A percentile compares a stretch with the other conserved stretches of the same genome.
Conservation (phyloP, 1,140 invertebrate species). For the Trichogramma pretiosum region DNA sequence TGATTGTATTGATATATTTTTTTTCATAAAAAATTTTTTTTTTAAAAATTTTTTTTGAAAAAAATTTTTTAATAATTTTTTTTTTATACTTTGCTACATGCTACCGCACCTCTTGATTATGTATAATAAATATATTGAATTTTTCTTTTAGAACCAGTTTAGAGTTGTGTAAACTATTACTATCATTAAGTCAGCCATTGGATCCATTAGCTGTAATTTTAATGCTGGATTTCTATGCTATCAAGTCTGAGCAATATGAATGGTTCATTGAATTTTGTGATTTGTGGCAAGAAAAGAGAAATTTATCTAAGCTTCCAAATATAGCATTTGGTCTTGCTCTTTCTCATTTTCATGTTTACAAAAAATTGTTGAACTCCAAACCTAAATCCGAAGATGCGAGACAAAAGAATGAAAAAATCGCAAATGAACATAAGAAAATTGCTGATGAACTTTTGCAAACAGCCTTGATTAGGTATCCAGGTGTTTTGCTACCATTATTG, state of each 20-base stretch:
- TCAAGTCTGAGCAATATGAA: constrained; percentile 70
- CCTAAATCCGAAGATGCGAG: no score
- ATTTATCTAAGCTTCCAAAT: constrained; percentile 76
- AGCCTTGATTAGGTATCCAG: constrained; percentile 78
- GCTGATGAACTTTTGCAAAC: constrained; percentile 63
- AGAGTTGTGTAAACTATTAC: constrained; percentile 67
- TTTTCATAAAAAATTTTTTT: not conserved
- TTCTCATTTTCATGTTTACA: constrained; percentile 56
- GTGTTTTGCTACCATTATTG: constrained; percentile 60
- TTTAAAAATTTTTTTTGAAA: not conserved
- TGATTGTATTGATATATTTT: constrained; percentile 5
- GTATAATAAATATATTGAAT: constrained; percentile 5
- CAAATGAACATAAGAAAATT: constrained; percentile 28
- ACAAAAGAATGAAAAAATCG: no score
- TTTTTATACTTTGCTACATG: not conserved
- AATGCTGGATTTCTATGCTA: constrained; percentile 79
- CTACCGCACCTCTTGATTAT: no score
- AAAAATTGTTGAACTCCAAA: no score
- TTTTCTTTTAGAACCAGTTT: constrained; percentile 56
- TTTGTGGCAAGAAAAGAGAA: constrained; percentile 57
- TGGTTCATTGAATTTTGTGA: constrained; percentile 70
- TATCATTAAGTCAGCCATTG: constrained; percentile 70
- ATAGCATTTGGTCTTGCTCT: constrained; percentile 78
- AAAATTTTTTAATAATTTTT: no score
- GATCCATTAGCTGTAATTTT: constrained; percentile 78